Base-by-base conservation (phyloP, 2,113 vertebrate genomes). In the Lampris incognitus region DNA sequence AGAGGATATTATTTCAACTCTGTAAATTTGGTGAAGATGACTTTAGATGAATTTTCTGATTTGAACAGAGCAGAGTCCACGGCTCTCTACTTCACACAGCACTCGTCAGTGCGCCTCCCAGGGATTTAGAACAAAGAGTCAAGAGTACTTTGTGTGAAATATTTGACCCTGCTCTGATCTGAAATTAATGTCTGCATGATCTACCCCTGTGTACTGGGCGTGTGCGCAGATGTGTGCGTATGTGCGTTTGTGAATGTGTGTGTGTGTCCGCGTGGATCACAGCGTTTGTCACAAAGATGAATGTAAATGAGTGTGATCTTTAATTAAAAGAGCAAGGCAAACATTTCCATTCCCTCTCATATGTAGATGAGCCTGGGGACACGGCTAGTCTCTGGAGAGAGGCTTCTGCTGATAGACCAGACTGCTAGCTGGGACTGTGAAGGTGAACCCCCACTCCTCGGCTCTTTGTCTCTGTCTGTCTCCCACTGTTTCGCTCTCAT, bases 321-420 rank as follows among this genome's bases (percentile, higher is more conserved):
- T 87, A 87, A 87, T 87, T 82, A 87, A 87, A 69, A 82, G 78
- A 84, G 80, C 76, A 85, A 76, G 82, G 60, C 82, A 87, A 87
- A 87, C 85, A 87, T 87, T 85, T 87, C 81, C 82, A 87, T 87
- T 84, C 82, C 41, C 78, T 78, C 40, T 76, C 37, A 61, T 72
- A 85, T 87, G 78, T 73, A 84, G 82, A 87, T 87, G 82, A 87
- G 82, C 79, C 78, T 72, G 24, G 76, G 58, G 76, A 87, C 59
- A 68, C 42, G 50, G 66, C 41, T 74, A 41, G 54, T 87, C 85
- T 81, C 85, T 46, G 56, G 85, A 59, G 67, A 57, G 9, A 46
- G 36, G 42, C 36, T 56, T 59, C n/a, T 48, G 42, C 44, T 49
- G 55, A 57, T 57, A 67, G 74, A 81, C 24, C 58, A 9, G 11